phyloP scores from a whole-genome alignment of 1,140 invertebrate genomes.

The Zaprionus ornatus region DNA sequence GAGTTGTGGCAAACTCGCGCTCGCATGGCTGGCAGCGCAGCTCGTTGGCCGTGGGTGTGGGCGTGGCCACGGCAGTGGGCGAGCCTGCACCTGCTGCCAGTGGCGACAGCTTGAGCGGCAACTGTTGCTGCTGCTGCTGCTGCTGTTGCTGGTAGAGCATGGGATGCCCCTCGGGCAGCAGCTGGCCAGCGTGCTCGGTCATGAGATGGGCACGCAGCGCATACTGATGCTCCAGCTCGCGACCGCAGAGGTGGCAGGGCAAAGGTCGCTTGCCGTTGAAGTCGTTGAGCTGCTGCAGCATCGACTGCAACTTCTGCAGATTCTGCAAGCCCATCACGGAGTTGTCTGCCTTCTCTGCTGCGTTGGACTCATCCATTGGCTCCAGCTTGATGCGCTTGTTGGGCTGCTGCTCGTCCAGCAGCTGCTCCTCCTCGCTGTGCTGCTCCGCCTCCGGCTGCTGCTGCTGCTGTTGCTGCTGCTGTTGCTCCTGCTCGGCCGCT shows the following conservation, averaged over 20 bases:
- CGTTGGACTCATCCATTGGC: slow-evolving; percentile 32
- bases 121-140: slow-evolving; percentile 42
- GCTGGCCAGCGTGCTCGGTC: slow-evolving; percentile 85
- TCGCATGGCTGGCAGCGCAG: slow-evolving; percentile 86
- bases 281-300: slow-evolving; percentile 95
- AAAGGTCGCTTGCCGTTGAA: slow-evolving; percentile 87
- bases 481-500: slow-evolving; percentile 44
- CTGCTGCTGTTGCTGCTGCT: slow-evolving; percentile 15
- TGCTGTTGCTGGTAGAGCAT: slow-evolving; percentile 60
- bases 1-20: slow-evolving; percentile 85
- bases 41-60: slow-evolving; percentile 62
- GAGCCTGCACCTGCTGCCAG: slow-evolving; percentile 19
- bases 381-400: slow-evolving; percentile 76
- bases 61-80: slow-evolving; percentile 27
- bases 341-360: slow-evolving; percentile 36
- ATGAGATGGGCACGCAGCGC: slow-evolving; percentile 86
- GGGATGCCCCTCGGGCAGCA: slow-evolving; percentile 50
- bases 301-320: slow-evolving; percentile 94
- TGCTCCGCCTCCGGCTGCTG: slow-evolving; percentile 29
- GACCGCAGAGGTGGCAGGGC: slow-evolving; percentile 86
- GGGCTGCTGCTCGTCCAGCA: slow-evolving; percentile 47
- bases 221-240: slow-evolving; percentile 86
- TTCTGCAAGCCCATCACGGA: slow-evolving; percentile 84
- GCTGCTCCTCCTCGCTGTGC: not conserved
- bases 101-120: slow-evolving; percentile 61